Evolutionary conservation across 2,888 invertebrate species (phyloP).

Genomic region (Dicyrtoma fusca): DNA sequence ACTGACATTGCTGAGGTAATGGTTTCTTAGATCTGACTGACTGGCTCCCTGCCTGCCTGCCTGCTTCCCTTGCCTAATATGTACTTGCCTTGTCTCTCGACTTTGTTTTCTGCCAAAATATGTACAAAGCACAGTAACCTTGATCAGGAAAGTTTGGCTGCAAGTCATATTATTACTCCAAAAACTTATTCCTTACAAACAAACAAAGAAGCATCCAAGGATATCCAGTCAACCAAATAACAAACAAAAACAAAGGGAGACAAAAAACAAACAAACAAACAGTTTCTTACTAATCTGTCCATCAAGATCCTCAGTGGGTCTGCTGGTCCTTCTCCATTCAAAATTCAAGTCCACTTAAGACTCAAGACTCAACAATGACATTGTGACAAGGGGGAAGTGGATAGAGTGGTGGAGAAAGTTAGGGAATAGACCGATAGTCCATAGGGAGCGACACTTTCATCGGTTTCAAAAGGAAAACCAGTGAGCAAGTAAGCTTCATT

Average conservation of each 20-base stretch:
- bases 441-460: slow-evolving; percentile 16
- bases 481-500: neutral
- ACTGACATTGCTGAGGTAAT: too few relatives aligned
- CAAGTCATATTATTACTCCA: too few relatives aligned
- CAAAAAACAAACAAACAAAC: slow-evolving; percentile 3
- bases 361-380: neutral
- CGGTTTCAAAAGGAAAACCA: neutral
- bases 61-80: too few relatives aligned
- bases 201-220: too few relatives aligned
- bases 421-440: neutral
- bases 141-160: too few relatives aligned
- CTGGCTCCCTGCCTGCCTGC: too few relatives aligned
- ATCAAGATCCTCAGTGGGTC: neutral
- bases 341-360: neutral
- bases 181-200: too few relatives aligned
- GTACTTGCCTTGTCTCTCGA: too few relatives aligned
- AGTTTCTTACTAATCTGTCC: neutral
- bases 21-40: too few relatives aligned
- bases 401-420: neutral
- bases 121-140: too few relatives aligned
- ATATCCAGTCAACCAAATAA: too few relatives aligned
- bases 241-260: neutral
- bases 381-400: neutral
- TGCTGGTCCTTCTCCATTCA: neutral
- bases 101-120: too few relatives aligned